Conservation (phyloP, 2,797 vertebrate genomes). For the Clamator glandarius region DNA sequence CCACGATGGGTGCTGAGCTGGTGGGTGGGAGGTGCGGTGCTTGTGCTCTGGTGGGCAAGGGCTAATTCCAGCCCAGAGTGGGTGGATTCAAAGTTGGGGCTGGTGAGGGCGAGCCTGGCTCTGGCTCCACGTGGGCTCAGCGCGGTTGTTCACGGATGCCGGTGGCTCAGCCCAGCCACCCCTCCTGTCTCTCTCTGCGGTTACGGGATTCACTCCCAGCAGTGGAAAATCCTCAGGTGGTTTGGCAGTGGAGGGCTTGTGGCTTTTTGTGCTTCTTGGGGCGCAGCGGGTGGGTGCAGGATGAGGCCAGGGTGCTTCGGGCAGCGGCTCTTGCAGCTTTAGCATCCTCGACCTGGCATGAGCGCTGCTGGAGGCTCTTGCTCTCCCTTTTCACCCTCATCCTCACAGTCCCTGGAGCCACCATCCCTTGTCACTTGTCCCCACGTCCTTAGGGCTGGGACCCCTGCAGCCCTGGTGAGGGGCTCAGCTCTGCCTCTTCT, state of each 20-base stretch:
- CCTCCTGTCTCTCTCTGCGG: background rate
- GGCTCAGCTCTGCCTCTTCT: background rate
- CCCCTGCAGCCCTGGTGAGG: background rate
- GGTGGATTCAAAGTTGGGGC: background rate
- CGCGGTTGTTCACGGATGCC: rapidly evolving
- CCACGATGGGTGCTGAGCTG: background rate
- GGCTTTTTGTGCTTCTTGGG: background rate
- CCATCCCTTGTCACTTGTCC: background rate
- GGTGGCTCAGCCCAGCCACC: background rate
- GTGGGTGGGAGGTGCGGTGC: background rate
- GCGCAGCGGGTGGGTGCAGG: background rate
- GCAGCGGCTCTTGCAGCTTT: background rate
- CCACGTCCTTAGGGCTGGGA: background rate
- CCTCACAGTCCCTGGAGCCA: rapidly evolving
- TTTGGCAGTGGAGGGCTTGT: rapidly evolving
- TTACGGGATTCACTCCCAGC: background rate
- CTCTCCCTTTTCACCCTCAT: background rate
- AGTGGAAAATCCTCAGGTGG: background rate
- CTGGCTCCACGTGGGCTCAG: background rate
- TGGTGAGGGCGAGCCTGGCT: background rate
- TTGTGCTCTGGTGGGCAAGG: rapidly evolving
- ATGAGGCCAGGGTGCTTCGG: background rate
- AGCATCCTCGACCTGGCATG: rapidly evolving
- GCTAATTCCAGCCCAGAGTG: background rate
- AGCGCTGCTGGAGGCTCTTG: background rate